These are phyloP conservation scores for Dolichoris vasculosae DNA, from an alignment of 1,140 invertebrate species.

Conservation along the genomic window DNA sequence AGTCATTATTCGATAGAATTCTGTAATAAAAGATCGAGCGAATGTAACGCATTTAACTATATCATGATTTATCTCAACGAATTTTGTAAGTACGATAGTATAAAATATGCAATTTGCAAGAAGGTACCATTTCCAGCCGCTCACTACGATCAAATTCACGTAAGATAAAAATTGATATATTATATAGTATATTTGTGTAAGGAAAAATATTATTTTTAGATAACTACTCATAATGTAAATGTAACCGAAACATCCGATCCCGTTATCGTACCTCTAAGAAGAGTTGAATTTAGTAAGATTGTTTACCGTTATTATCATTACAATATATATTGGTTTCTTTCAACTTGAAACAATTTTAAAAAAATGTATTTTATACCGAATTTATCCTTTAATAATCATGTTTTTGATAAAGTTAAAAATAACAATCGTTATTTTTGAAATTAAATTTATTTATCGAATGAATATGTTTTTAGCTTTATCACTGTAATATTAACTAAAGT, in stretches of 20 bases:
- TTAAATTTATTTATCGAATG: too few species aligned
- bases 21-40: not conserved
- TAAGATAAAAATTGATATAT: slow-evolving; percentile 4
- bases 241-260: slow-evolving; percentile 43
- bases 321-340: too few species aligned
- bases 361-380: too few species aligned
- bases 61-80: slow-evolving; percentile 18
- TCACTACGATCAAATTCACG: slow-evolving; percentile 28
- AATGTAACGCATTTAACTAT: not conserved
- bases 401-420: too few species aligned
- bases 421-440: too few species aligned
- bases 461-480: too few species aligned
- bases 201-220: slow-evolving; percentile 38
- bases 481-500: too few species aligned
- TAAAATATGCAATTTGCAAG: slow-evolving; percentile 50
- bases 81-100: slow-evolving; percentile 55
- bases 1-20: slow-evolving; percentile 19
- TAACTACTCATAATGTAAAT: slow-evolving; percentile 51
- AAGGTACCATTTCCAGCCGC: not conserved
- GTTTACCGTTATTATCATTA: too few species aligned
- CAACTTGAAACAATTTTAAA: too few species aligned
- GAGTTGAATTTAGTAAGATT: slow-evolving; percentile 28
- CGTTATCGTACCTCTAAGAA: not conserved
- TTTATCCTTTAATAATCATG: too few species aligned
- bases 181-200: not conserved